Evolutionary conservation across 2,888 invertebrate species (phyloP).

Genomic region (Tribolium freemani): DNA sequence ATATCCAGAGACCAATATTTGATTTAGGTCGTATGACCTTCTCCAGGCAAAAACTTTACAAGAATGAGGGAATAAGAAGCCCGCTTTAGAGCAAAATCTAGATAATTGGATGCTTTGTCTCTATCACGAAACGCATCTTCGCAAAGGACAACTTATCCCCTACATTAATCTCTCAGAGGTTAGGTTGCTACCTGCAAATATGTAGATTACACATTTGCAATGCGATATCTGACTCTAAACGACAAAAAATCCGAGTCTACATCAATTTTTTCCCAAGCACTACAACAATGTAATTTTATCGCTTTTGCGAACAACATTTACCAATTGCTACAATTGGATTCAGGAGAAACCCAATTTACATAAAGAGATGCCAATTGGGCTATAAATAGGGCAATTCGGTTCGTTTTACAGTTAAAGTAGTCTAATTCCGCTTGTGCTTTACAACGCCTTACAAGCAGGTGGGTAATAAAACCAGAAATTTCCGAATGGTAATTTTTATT

Average conservation of each 20-base stretch:
- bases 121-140: conserved; percentile 11
- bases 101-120: conserved; percentile 28
- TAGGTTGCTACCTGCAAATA: conserved; percentile 11
- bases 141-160: conserved; percentile 14
- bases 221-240: background rate
- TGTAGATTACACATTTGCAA: background rate
- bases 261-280: background rate
- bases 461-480: background rate
- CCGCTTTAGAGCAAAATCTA: background rate
- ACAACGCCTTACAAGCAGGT: background rate
- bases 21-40: background rate
- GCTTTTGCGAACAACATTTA: background rate
- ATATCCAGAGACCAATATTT: conserved; percentile 9
- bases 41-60: background rate
- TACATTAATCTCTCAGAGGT: conserved; percentile 12
- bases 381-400: background rate
- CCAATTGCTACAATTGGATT: background rate
- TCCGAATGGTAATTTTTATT: background rate
- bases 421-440: background rate
- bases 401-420: background rate
- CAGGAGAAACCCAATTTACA: background rate
- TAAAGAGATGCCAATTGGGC: background rate
- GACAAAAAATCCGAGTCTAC: background rate
- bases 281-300: background rate
- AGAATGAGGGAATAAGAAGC: background rate